phyloP scores from a whole-genome alignment of 2,888 invertebrate genomes.

The Sesia apiformis region DNA sequence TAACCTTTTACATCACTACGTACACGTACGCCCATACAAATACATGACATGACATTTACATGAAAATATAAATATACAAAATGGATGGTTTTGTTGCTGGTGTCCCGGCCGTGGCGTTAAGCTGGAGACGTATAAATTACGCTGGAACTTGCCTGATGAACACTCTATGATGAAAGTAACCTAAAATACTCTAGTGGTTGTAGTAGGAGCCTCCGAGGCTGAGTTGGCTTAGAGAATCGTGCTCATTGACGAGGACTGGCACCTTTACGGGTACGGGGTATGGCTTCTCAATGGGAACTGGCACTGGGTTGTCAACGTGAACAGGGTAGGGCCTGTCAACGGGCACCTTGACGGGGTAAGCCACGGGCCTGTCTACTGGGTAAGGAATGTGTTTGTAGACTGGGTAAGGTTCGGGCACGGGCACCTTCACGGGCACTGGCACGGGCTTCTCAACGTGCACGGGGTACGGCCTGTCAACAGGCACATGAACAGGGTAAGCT shows the following conservation, averaged over 20 bases:
- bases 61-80: constrained; percentile 59
- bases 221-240: constrained; percentile 21
- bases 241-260: constrained; percentile 44
- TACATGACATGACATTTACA: constrained; percentile 41
- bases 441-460: constrained; percentile 69
- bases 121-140: constrained; percentile 50
- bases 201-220: constrained; percentile 38
- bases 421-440: constrained; percentile 73
- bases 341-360: constrained; percentile 79
- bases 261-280: constrained; percentile 74
- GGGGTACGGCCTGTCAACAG: constrained; percentile 77
- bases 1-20: constrained; percentile 70
- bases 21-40: constrained; percentile 56
- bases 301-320: constrained; percentile 61
- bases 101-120: constrained; percentile 55
- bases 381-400: constrained; percentile 80
- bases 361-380: constrained; percentile 75
- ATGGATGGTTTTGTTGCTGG: constrained; percentile 54
- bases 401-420: constrained; percentile 74
- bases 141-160: constrained; percentile 34
- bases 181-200: constrained; percentile 53
- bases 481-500: constrained; percentile 76
- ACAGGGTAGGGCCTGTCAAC: constrained; percentile 79
- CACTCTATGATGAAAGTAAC: constrained; percentile 29
- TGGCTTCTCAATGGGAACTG: constrained; percentile 70